Conservation (phyloP, 1,140 invertebrate genomes). For the Cydia amplana region DNA sequence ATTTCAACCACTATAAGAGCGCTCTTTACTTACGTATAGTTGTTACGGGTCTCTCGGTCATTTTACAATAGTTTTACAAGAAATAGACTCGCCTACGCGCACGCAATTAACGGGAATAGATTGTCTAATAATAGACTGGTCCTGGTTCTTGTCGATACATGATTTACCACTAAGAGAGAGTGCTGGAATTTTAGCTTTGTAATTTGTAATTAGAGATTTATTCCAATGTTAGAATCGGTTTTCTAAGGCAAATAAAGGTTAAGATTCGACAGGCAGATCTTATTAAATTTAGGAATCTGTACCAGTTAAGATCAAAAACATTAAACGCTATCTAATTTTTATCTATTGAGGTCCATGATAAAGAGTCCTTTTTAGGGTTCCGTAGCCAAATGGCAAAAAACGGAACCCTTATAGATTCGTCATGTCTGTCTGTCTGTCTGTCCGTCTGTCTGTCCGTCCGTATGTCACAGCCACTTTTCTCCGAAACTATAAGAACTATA, state of each 20-base stretch:
- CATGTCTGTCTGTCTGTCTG: too few relatives aligned
- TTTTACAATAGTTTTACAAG: background rate
- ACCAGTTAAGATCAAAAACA: too few relatives aligned
- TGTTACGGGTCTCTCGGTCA: background rate
- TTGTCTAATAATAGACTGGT: slow-evolving; percentile 5
- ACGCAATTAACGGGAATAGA: background rate
- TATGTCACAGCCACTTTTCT: too few relatives aligned
- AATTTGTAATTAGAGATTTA: slow-evolving; percentile 5
- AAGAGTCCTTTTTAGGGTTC: too few relatives aligned
- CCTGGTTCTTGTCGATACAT: slow-evolving; percentile 1
- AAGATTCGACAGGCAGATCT: too few relatives aligned
- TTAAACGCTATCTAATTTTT: too few relatives aligned
- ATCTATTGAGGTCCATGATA: too few relatives aligned
- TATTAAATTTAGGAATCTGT: too few relatives aligned
- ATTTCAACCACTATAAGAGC: background rate
- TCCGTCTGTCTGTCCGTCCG: too few relatives aligned
- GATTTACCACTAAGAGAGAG: slow-evolving; percentile 18
- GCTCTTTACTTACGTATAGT: background rate
- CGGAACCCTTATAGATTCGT: too few relatives aligned
- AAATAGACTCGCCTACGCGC: background rate
- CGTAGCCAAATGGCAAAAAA: too few relatives aligned
- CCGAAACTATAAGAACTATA: too few relatives aligned
- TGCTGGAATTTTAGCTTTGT: background rate
- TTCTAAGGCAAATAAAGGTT: background rate
- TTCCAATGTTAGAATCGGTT: background rate